Conservation (phyloP, 2,113 vertebrate species). For the Lepus europaeus region DNA sequence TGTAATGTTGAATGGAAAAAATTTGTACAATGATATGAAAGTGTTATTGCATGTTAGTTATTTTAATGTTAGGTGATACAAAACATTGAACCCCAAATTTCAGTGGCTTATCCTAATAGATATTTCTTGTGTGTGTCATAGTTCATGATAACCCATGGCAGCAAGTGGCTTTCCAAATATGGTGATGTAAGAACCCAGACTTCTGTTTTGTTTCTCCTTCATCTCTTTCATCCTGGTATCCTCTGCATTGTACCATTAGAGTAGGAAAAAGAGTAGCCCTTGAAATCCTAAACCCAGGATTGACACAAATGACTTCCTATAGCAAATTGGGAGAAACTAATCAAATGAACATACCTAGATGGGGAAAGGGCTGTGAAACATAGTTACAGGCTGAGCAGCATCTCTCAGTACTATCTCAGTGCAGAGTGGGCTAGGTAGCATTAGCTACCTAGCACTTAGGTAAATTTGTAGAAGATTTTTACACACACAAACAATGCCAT, state of each 20-base stretch:
- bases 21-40: neutral
- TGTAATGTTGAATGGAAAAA: neutral
- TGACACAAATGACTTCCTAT: neutral
- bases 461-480: neutral
- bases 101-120: neutral
- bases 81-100: neutral
- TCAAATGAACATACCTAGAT: neutral
- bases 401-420: neutral
- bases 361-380: neutral
- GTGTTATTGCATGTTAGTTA: neutral
- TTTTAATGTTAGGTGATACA: conserved; percentile 2
- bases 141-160: neutral
- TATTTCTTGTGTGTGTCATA: neutral
- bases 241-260: neutral
- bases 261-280: neutral
- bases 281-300: neutral
- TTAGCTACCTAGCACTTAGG: neutral
- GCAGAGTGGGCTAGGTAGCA: neutral
- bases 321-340: neutral
- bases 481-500: neutral
- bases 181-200: neutral
- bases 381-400: neutral
- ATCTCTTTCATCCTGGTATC: neutral
- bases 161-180: neutral
- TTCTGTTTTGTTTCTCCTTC: neutral